These are phyloP conservation scores for Drosophila heteroneura DNA, from an alignment of 2,888 invertebrate species.

Conservation along the genomic window DNA sequence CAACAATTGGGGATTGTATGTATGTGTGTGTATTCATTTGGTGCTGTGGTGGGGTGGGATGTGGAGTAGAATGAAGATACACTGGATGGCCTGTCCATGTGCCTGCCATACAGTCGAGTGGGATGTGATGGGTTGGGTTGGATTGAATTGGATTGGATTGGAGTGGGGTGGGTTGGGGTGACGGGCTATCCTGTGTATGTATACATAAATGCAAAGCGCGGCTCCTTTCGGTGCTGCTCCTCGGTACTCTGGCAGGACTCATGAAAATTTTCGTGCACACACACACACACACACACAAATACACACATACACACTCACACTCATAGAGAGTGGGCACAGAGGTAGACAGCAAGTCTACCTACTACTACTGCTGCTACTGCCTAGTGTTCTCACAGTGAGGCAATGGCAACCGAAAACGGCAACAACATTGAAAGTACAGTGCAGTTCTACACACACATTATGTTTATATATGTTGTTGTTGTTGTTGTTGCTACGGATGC, in stretches of 20 bases:
- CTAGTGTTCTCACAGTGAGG: slow-evolving; percentile 69
- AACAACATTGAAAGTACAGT: slow-evolving; percentile 69
- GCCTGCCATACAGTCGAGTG: slow-evolving; percentile 40
- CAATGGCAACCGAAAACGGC: slow-evolving; percentile 61
- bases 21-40: slow-evolving; percentile 16
- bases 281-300: slow-evolving; percentile 43
- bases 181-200: slow-evolving; percentile 59
- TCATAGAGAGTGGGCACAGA: slow-evolving; percentile 41
- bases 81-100: slow-evolving; percentile 46
- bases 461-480: slow-evolving; percentile 48
- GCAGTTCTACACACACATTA: slow-evolving; percentile 72
- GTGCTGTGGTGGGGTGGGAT: background rate
- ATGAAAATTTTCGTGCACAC: slow-evolving; percentile 70
- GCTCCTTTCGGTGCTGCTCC: slow-evolving; percentile 67
- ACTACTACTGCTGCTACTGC: slow-evolving; percentile 39
- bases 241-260: slow-evolving; percentile 48
- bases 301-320: slow-evolving; percentile 15
- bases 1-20: slow-evolving; percentile 36
- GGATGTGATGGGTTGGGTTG: slow-evolving; percentile 4
- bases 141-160: background rate
- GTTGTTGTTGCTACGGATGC: slow-evolving; percentile 63
- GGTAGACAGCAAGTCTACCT: slow-evolving; percentile 78
- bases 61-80: slow-evolving; percentile 44
- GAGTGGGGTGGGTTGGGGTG: background rate
- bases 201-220: slow-evolving; percentile 80